A percentile compares a stretch with the other conserved stretches of the same genome.
phyloP scores from a whole-genome alignment of 2,888 invertebrate species.

The Thera obeliscata region DNA sequence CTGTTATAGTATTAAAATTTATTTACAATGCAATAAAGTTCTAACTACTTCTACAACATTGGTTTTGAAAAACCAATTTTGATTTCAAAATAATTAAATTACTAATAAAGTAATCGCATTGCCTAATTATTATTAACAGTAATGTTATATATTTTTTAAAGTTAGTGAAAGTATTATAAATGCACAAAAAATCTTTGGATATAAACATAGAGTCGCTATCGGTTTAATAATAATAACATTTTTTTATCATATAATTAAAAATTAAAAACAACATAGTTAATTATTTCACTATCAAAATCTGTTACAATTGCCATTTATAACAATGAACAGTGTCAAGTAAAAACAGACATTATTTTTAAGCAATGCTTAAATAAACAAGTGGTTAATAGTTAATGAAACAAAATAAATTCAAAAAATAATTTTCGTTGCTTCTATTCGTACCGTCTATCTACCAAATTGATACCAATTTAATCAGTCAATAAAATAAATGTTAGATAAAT shows the following conservation, averaged over 20 bases:
- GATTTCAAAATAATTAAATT: slow-evolving; percentile 1
- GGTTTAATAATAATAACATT: neutral
- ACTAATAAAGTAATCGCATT: neutral
- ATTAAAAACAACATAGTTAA: neutral
- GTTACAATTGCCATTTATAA: no score
- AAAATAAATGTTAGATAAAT: slow-evolving; percentile 45
- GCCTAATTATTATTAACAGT: neutral
- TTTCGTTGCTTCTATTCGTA: slow-evolving; percentile 42
- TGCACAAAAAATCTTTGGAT: no score
- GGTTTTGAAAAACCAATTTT: slow-evolving; percentile 1
- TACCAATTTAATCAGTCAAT: slow-evolving; percentile 40
- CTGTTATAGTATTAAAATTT: slow-evolving; percentile 64
- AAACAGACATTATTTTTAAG: neutral
- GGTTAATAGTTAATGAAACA: neutral
- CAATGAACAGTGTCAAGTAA: no score
- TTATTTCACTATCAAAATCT: no score
- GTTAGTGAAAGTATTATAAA: neutral
- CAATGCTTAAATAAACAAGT: neutral
- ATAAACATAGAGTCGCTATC: no score
- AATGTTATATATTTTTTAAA: neutral
- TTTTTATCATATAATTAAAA: neutral
- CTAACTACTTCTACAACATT: slow-evolving; percentile 59
- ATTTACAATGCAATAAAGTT: slow-evolving; percentile 67
- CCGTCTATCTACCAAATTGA: slow-evolving; percentile 26
- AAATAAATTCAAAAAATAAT: slow-evolving; percentile 14